phyloP scores from a whole-genome alignment of 2,797 vertebrate genomes.

The Anisognathus igniventris region DNA sequence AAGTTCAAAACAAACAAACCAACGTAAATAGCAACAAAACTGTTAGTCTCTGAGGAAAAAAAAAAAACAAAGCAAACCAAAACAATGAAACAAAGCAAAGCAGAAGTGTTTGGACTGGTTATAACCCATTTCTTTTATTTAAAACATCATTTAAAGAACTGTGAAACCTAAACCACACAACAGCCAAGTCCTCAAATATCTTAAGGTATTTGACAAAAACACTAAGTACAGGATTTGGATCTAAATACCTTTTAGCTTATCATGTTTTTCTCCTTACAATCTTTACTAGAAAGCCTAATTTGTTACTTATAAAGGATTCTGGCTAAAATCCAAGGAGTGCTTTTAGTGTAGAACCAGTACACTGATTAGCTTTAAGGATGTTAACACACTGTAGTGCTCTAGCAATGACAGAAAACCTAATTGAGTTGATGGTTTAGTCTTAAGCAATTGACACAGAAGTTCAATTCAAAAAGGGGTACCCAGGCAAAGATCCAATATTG shows the following conservation, averaged over 20 bases:
- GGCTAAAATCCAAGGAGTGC: not conserved
- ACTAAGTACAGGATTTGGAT: not conserved
- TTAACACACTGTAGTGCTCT: not conserved
- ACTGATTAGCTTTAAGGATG: not conserved
- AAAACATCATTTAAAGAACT: not conserved
- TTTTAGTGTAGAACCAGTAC: not conserved
- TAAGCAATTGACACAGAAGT: not conserved
- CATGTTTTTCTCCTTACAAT: not conserved
- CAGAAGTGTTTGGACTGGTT: not conserved
- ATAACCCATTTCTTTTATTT: not conserved
- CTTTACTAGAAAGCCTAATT: not conserved
- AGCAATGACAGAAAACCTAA: not conserved
- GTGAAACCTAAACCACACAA: not conserved
- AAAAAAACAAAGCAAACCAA: no score
- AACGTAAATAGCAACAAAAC: not conserved
- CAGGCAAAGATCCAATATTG: not conserved
- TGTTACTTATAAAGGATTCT: not conserved
- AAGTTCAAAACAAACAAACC: conserved; percentile 7
- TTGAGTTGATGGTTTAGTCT: not conserved
- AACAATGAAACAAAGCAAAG: not conserved
- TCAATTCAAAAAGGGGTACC: not conserved
- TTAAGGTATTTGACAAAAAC: not conserved
- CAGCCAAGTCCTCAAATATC: not conserved
- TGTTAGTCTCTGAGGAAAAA: not conserved
- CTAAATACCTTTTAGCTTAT: not conserved